Conservation (phyloP, 2,888 invertebrate species). For the Sinodicranocentrus sp. region DNA sequence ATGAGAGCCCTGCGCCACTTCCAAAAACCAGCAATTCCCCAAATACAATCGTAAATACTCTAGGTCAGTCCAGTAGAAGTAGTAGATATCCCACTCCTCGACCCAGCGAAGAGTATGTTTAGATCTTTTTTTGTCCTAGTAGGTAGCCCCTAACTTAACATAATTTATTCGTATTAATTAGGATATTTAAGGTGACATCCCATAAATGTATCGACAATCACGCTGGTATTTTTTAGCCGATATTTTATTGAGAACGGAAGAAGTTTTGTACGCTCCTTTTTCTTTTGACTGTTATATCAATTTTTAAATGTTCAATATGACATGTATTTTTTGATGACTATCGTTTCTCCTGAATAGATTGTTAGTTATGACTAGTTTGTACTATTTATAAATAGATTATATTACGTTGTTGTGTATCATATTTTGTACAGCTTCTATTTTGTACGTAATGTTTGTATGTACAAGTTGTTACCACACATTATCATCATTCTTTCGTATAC, state of each 20-base stretch:
- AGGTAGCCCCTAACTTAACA: neutral
- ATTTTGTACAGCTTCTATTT: slow-evolving; percentile 33
- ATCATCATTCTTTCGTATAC: slow-evolving; percentile 29
- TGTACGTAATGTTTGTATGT: slow-evolving; percentile 62
- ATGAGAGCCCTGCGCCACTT: slow-evolving; percentile 78
- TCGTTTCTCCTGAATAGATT: neutral
- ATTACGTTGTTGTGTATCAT: slow-evolving; percentile 1
- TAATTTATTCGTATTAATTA: neutral
- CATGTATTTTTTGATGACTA: slow-evolving; percentile 31
- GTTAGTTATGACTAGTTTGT: neutral
- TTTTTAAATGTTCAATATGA: neutral
- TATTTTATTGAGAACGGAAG: slow-evolving; percentile 12
- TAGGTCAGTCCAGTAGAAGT: slow-evolving; percentile 73
- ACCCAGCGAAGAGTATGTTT: slow-evolving; percentile 94
- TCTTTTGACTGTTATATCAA: slow-evolving; percentile 41
- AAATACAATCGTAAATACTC: slow-evolving; percentile 66
- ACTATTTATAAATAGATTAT: neutral
- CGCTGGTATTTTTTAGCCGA: slow-evolving; percentile 25
- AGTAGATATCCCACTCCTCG: slow-evolving; percentile 83
- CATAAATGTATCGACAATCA: slow-evolving; percentile 29
- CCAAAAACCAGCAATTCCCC: slow-evolving; percentile 58
- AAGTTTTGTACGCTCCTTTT: slow-evolving; percentile 41
- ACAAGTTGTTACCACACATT: slow-evolving; percentile 70
- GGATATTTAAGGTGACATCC: neutral
- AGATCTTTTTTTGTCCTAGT: slow-evolving; percentile 75